Conservation (phyloP, 2,888 invertebrate species). For the Deilephila porcellus region DNA sequence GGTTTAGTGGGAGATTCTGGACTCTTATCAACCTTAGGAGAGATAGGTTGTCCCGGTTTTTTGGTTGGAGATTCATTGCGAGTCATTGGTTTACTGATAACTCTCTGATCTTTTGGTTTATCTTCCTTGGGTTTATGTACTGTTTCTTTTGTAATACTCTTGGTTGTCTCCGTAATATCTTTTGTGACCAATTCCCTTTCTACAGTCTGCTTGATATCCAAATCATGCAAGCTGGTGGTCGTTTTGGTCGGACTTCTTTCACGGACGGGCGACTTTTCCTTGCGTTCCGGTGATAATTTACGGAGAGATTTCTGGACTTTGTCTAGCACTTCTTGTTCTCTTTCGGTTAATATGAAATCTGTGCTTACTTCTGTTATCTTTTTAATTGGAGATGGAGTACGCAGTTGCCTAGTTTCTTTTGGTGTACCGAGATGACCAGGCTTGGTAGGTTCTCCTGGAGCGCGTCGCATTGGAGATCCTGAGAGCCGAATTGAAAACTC, state of each 20-base stretch:
- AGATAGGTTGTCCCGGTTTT: conserved; percentile 48
- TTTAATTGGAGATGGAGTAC: conserved; percentile 57
- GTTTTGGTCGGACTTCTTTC: conserved; percentile 63
- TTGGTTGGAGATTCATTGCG: conserved; percentile 72
- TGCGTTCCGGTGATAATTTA: conserved; percentile 73
- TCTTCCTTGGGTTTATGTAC: conserved; percentile 45
- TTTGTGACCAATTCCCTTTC: conserved; percentile 39
- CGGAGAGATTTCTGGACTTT: conserved; percentile 71
- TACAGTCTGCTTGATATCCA: conserved; percentile 52
- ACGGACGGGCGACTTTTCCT: conserved; percentile 60
- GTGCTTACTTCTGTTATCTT: conserved; percentile 51
- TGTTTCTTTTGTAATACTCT: conserved; percentile 42
- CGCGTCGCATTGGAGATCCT: conserved; percentile 39
- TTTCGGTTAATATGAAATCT: conserved; percentile 66
- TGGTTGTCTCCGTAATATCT: conserved; percentile 41
- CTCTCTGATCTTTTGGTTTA: conserved; percentile 55
- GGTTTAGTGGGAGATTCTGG: conserved; percentile 59
- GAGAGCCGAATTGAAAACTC: conserved; percentile 36
- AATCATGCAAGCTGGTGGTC: conserved; percentile 60
- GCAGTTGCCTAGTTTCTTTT: conserved; percentile 46
- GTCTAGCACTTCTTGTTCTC: conserved; percentile 71
- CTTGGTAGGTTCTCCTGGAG: conserved; percentile 36
- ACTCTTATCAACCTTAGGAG: conserved; percentile 52
- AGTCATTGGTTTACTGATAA: conserved; percentile 57
- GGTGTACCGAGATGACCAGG: conserved; percentile 38